Evolutionary conservation across 2,888 invertebrate species (phyloP).

Genomic region (Heliconius erato): DNA sequence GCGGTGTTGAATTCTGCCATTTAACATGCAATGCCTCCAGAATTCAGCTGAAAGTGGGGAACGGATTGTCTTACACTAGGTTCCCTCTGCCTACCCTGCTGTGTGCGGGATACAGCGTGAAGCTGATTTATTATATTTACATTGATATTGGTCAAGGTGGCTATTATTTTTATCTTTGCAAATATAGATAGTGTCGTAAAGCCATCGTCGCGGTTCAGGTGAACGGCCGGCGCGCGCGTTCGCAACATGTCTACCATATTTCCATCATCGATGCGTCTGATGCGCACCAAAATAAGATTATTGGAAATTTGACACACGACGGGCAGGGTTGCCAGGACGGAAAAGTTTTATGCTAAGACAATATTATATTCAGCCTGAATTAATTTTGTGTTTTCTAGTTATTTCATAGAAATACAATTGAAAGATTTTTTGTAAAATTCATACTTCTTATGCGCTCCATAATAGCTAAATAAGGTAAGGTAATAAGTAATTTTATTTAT

Average conservation of each 20-base stretch:
- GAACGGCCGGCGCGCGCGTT: conserved; percentile 79
- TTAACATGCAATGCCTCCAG: no score
- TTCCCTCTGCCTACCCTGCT: no score
- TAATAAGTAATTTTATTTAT: no score
- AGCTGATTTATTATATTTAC: no score
- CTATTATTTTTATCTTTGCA: conserved; percentile 78
- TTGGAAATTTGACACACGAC: conserved; percentile 81
- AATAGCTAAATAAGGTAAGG: no score
- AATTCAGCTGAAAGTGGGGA: no score
- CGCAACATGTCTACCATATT: conserved; percentile 81
- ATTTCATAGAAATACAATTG: no score
- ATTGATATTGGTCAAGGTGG: conserved; percentile 72
- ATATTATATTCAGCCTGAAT: not conserved
- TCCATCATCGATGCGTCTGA: conserved; percentile 81
- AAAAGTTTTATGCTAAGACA: not conserved
- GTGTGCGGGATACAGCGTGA: no score
- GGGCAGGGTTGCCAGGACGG: conserved; percentile 42
- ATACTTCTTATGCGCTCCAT: no score
- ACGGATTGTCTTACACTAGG: no score
- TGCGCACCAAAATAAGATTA: conserved; percentile 86
- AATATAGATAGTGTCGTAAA: conserved; percentile 74
- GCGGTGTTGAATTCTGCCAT: no score
- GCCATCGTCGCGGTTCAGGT: conserved; percentile 80
- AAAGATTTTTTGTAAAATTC: not conserved
- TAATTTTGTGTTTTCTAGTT: not conserved